Conservation (phyloP, 30 jellyfish, hydroid and myxozoan genomes). For the Aurelia aurita region DNA sequence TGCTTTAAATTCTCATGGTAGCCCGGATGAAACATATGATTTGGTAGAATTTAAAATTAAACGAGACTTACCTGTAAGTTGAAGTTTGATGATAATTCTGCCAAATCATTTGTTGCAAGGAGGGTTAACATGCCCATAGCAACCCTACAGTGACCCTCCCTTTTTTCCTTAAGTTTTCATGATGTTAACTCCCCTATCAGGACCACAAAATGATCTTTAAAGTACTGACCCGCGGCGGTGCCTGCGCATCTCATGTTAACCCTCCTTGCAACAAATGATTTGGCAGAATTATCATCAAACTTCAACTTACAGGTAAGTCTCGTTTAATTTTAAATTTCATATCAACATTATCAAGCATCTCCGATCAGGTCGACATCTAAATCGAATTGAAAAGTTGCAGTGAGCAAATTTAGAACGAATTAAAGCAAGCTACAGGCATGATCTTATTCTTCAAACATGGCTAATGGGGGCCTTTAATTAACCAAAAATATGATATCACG, state of each 20-base stretch:
- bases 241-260: constrained; percentile 54
- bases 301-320: constrained; percentile 77
- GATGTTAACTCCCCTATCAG: constrained; percentile 24
- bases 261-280: constrained; percentile 32
- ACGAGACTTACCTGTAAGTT: constrained; percentile 54
- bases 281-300: constrained; percentile 68
- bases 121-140: constrained; percentile 49
- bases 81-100: constrained; percentile 60
- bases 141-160: constrained; percentile 27
- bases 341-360: no score
- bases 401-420: no score
- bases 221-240: constrained; percentile 51
- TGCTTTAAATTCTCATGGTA: constrained; percentile 61
- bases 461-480: no score
- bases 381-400: no score
- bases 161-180: no score
- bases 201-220: constrained; percentile 52
- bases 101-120: constrained; percentile 45
- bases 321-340: constrained; percentile 36
- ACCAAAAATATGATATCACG: no score
- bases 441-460: no score
- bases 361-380: no score
- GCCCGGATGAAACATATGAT: constrained; percentile 46
- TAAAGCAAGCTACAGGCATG: no score
- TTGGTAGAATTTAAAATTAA: constrained; percentile 30